Evolutionary conservation across 2,797 vertebrate species (phyloP), one percentile per base, ranked within the genome.

Genomic region (Leptodactylus fallax): DNA sequence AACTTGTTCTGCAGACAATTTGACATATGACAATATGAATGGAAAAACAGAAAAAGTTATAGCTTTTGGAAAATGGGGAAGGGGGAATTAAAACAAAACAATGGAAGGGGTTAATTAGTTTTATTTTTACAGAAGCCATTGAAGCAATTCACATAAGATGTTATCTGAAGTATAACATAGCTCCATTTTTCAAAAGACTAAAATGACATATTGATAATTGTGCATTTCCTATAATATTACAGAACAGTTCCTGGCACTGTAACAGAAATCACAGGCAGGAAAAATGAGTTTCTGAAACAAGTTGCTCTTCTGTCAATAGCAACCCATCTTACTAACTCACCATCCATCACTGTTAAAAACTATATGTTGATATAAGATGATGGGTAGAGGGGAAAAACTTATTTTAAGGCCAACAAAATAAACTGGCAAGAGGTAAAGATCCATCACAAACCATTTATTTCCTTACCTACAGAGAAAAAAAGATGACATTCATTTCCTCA

Each of bases 221-320:
- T 4, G 51, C n/a, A 67, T 25, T 16, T 0, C 1, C 7, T 82
- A 4, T 9, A 82, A 49, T 47, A 67, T 67, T 82, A 82, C 14
- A 53, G n/a, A 21, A 49, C 7, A 51, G n/a, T 16, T 51, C 49
- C 12, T 67, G 13, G n/a, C 61, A 67, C 61, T 8, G 13, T 81
- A 47, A 65, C n/a, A 82, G 14, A 67, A 82, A 78, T 23, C n/a
- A 53, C 80, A 67, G 12, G 61, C 13, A 69, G 79, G n/a, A 55
- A 55, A 79, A 69, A 55, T 82, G 65, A 55, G 61, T 25, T 81
- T 63, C 51, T n/a, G 23, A 81, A 81, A 69, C 47, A 82, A 27
- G 81, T 82, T 55, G 49, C 81, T 69, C 7, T 67, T 67, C n/a
- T 69, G 60, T 67, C 60, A 82, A 82, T 82, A 69, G 9, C 23